phyloP scores from a whole-genome alignment of 2,113 vertebrate species.

The Poecile atricapillus region DNA sequence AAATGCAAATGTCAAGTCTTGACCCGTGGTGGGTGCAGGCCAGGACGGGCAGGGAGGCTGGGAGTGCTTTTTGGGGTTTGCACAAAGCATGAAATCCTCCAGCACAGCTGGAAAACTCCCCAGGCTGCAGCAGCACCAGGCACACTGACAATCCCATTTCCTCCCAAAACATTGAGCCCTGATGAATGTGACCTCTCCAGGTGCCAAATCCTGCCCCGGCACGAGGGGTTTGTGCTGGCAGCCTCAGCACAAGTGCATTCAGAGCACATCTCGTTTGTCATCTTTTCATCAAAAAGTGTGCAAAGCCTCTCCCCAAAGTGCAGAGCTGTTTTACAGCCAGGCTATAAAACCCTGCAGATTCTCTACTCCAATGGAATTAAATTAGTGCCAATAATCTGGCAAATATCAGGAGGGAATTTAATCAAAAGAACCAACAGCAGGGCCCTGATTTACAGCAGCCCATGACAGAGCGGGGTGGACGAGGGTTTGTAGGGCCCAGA shows the following conservation, averaged over 20 bases:
- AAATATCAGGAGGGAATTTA: slow-evolving; percentile 74
- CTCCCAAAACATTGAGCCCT: background rate
- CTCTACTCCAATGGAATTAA: slow-evolving; percentile 67
- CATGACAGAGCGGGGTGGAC: background rate
- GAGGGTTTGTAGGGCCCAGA: slow-evolving; percentile 57
- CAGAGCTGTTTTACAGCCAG: slow-evolving; percentile 55
- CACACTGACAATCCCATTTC: background rate
- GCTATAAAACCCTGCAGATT: slow-evolving; percentile 13
- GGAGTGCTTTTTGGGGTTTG: background rate
- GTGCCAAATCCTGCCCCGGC: background rate
- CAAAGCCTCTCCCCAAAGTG: slow-evolving; percentile 52
- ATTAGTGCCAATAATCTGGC: slow-evolving; percentile 68
- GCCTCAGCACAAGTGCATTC: slow-evolving; percentile 15
- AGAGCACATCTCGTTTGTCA: slow-evolving; percentile 69
- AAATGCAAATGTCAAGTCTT: background rate
- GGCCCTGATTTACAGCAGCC: slow-evolving; percentile 34
- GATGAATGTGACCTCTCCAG: background rate
- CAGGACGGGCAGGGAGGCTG: background rate
- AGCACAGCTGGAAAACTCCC: background rate
- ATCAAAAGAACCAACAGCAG: slow-evolving; percentile 64
- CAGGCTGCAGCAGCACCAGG: background rate
- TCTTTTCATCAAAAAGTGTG: slow-evolving; percentile 52
- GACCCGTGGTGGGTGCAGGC: background rate
- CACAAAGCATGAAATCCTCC: background rate
- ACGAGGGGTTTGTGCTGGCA: background rate